A percentile compares a stretch with the other conserved stretches of the same genome.
These are phyloP conservation scores for Opisthograptis luteolata DNA, from an alignment of 2,888 invertebrate genomes.

Conservation along the genomic window DNA sequence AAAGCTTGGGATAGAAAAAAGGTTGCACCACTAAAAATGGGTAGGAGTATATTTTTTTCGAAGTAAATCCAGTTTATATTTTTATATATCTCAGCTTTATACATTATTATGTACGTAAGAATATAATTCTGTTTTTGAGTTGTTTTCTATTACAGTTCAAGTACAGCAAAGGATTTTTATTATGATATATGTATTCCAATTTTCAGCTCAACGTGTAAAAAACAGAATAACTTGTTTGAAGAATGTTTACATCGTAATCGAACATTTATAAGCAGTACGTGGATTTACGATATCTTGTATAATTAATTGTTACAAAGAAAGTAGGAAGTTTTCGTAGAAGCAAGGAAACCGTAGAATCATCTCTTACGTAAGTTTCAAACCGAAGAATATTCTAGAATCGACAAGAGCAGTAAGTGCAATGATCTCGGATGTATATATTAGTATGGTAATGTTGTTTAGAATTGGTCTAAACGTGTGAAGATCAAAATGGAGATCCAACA, in stretches of 20 bases:
- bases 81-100: too few species aligned
- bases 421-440: conserved; percentile 62
- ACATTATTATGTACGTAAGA: too few species aligned
- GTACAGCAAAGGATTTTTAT: too few species aligned
- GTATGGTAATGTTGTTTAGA: conserved; percentile 22
- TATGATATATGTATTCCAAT: too few species aligned
- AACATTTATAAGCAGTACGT: conserved; percentile 3
- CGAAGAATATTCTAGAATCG: conserved; percentile 60
- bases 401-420: conserved; percentile 50
- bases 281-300: conserved; percentile 1
- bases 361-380: conserved; percentile 33
- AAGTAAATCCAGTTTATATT: too few species aligned
- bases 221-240: conserved; percentile 17
- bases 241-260: conserved; percentile 13
- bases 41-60: too few species aligned
- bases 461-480: conserved; percentile 45
- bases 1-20: too few species aligned
- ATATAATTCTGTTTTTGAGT: too few species aligned
- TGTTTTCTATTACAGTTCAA: too few species aligned
- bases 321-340: conserved; percentile 5
- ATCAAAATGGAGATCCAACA: too few species aligned
- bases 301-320: conserved; percentile 5
- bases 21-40: too few species aligned
- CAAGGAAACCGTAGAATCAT: conserved; percentile 11
- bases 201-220: conserved; percentile 19